Evolutionary conservation across 2,888 invertebrate genomes (phyloP).

Genomic region (Apamea epomidion): DNA sequence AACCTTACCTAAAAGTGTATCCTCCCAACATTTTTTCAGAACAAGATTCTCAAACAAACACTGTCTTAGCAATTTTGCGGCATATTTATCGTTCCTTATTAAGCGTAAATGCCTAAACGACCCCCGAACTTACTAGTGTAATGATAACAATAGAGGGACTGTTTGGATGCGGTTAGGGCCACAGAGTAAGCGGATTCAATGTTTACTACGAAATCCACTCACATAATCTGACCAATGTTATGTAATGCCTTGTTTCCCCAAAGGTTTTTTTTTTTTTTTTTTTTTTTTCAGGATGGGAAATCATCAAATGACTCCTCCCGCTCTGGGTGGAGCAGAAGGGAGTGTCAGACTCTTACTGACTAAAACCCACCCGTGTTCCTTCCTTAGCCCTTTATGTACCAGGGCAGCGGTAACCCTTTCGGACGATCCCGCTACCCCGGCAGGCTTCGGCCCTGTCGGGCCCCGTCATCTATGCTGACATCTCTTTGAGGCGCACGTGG

Average conservation of each 20-base stretch:
- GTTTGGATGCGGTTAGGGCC: conserved; percentile 38
- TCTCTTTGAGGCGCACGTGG: too few relatives aligned
- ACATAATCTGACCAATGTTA: background rate
- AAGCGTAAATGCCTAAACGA: conserved; percentile 63
- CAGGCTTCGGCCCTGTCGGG: too few relatives aligned
- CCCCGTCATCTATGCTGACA: too few relatives aligned
- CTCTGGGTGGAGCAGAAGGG: too few relatives aligned
- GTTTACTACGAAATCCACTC: background rate
- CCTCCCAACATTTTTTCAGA: background rate
- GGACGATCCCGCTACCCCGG: too few relatives aligned
- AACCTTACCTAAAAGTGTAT: background rate
- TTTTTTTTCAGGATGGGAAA: too few relatives aligned
- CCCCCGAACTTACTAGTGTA: conserved; percentile 64
- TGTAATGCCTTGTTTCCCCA: background rate
- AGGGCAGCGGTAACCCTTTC: too few relatives aligned
- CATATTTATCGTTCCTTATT: conserved; percentile 68
- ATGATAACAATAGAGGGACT: conserved; percentile 67
- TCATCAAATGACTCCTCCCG: too few relatives aligned
- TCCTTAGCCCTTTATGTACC: too few relatives aligned
- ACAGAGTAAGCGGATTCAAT: background rate
- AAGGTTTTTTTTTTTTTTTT: too few relatives aligned
- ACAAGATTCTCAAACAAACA: background rate
- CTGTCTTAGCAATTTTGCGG: conserved; percentile 47
- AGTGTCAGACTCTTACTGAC: too few relatives aligned
- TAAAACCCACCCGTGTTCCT: too few relatives aligned